Percentiles rank a stretch among this genome's conserved stretches.
Evolutionary conservation across 2,797 vertebrate species (phyloP).

Genomic region (Karalla daura): DNA sequence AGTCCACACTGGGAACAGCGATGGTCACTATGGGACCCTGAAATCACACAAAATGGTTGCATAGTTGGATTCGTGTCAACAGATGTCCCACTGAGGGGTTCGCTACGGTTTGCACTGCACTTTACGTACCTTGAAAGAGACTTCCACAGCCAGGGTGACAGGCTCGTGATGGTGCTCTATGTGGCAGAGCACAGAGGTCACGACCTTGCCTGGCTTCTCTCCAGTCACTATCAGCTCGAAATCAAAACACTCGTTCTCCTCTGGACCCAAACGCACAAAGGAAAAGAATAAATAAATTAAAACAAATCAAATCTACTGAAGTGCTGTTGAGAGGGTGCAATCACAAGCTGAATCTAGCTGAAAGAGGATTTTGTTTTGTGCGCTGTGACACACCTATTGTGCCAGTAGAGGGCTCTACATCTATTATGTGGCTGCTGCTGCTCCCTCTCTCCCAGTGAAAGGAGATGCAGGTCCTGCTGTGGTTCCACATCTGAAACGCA

Average conservation of each 20-base stretch:
- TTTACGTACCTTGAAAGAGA: constrained; percentile 88
- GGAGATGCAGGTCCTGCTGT: constrained; percentile 87
- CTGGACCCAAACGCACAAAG: constrained; percentile 73
- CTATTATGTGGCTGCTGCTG: constrained; percentile 79
- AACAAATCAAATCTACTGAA: neutral
- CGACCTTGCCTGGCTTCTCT: constrained; percentile 79
- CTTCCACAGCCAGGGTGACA: constrained; percentile 85
- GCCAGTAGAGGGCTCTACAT: constrained; percentile 89
- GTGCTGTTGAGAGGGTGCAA: neutral
- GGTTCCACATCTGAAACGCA: constrained; percentile 92
- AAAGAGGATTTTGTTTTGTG: neutral
- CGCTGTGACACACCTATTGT: constrained; percentile 85
- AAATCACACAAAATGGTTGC: neutral
- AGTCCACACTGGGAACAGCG: constrained; percentile 82
- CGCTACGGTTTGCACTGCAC: too few species aligned
- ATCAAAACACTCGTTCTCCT: constrained; percentile 81
- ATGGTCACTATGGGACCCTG: constrained; percentile 89
- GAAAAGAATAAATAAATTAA: neutral
- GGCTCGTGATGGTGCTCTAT: constrained; percentile 80
- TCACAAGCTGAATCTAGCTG: neutral
- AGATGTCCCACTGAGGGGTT: too few species aligned
- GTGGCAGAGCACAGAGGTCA: constrained; percentile 82
- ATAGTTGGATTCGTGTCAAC: too few species aligned
- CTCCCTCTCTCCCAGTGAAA: constrained; percentile 88
- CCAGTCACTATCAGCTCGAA: constrained; percentile 87